These are phyloP conservation scores for Patella ulyssiponensis DNA, from an alignment of 2,888 invertebrate species.

Conservation along the genomic window DNA sequence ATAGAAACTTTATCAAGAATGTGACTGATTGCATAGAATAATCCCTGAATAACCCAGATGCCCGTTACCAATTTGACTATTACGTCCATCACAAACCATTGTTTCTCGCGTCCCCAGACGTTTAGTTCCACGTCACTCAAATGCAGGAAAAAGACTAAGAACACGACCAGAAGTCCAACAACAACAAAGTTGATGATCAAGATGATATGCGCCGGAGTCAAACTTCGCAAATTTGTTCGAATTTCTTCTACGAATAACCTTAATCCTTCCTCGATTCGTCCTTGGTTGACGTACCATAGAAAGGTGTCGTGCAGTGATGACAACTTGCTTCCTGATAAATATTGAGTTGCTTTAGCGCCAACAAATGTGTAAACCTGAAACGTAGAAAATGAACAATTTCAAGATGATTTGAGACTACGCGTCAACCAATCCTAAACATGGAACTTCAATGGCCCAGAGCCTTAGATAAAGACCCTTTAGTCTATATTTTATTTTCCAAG, in stretches of 20 bases:
- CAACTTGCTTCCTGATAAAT: conserved; percentile 31
- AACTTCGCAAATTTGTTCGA: conserved; percentile 30
- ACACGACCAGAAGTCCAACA: conserved; percentile 22
- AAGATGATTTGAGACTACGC: no score
- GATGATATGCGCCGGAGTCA: conserved; percentile 40
- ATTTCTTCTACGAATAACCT: conserved; percentile 34
- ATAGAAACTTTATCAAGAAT: background rate
- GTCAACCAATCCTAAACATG: no score
- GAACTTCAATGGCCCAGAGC: no score
- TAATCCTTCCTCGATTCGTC: conserved; percentile 30
- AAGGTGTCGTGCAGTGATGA: conserved; percentile 28
- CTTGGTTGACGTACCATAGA: conserved; percentile 26
- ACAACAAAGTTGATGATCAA: conserved; percentile 39
- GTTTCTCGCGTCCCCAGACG: conserved; percentile 41
- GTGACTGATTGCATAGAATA: conserved; percentile 3
- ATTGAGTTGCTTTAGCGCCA: conserved; percentile 28
- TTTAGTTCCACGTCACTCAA: conserved; percentile 38
- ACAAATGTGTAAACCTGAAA: conserved; percentile 39
- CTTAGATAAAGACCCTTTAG: no score
- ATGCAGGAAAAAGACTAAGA: conserved; percentile 37
- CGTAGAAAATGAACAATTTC: background rate
- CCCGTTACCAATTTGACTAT: conserved; percentile 37
- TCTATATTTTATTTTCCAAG: no score
- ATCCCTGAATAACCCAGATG: conserved; percentile 36
- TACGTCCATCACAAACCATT: conserved; percentile 34